Base-by-base conservation (phyloP, 1,140 invertebrate genomes). In the Popillia japonica region DNA sequence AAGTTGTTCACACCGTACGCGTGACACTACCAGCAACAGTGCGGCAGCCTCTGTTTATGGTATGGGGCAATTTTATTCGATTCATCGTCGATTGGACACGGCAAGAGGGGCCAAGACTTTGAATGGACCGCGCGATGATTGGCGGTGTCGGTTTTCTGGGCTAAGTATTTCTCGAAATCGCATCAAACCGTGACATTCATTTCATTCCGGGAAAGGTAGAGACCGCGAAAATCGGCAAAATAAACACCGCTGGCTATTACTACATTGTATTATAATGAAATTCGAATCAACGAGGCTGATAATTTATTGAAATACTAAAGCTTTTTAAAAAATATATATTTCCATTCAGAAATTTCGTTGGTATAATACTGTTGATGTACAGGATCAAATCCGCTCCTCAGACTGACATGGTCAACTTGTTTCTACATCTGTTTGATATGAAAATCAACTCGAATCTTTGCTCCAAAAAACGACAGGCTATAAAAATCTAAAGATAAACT, bases 141-240 rank as follows among this genome's bases (percentile, higher is more conserved):
- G 48, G 0, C 6, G 48, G 48, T 55, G n/a, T 55, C 14, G 48
- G 48, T 55, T 55, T 55, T 20, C 17, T n/a, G 48, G 11, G 14
- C 48, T 1, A 6, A 55, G 48, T n/a, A 55, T 55, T 55, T 55
- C 48, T 55, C 17, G 48, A 55, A 55, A 55, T 55, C 14, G 48
- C 48, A 55, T 55, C 48, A 55, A 55, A 55, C 14, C 48, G 48
- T 55, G 48, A 55, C 48, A 17, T 55, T 55, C 48, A 55, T 55
- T 55, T 55, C 48, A 55, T 55, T 55, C 48, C 48, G 48, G 14
- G 48, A n/a, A 55, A 55, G 6, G 17, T 55, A 2, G 11, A n/a
- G 2, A 17, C n/a, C 48, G 48, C 48, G 48, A 55, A 55, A 55
- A 55, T 55, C 14, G 17, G 6, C 48, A 55, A 55, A 55, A 55